Evolutionary conservation across 1,140 invertebrate genomes (phyloP), one percentile per base, ranked within the genome.

Genomic region (Neotoxoptera formosana): DNA sequence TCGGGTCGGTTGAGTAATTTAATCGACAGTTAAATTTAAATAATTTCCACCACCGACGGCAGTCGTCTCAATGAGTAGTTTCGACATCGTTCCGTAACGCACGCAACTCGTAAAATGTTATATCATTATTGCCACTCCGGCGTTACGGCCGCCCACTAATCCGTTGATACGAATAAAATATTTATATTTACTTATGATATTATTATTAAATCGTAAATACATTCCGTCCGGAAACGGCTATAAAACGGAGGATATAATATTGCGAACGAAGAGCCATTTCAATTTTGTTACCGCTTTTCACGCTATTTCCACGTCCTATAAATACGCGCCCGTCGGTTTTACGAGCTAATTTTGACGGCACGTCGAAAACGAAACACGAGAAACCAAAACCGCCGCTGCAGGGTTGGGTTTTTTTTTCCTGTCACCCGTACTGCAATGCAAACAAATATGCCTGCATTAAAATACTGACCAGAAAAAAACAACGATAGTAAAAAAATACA

Each of bases 131-230:
- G 30, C 60, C 9, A n/a, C 3, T 67, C 30, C 9, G 30, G 60
- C 36, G 81, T 83, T 36, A 83, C 4, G 41, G 41, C 17, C 47
- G 23, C n/a, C n/a, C n/a, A 45, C 53, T 60, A 67, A 60, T 90
- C 51, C 89, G 23, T 83, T 23, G 7, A 23, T 20, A 11, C 23
- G 56, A 90, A 90, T 90, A 45, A 45, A 90, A 91, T 81, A 25
- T 48, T 91, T 76, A 67, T 91, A 76, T 91, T 91, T 91, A 91
- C 36, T 91, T 17, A 47, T 45, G 20, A 48, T 81, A 91, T 81
- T 91, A 91, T 81, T 91, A 47, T 91, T 81, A 67, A 76, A 76
- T 91, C 41, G 67, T 81, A 81, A 9, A 67, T 45, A 67, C 20
- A 76, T 45, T 45, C 6, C 56, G 56, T 30, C 51, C 23, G 36